phyloP scores from a whole-genome alignment of 2,888 invertebrate species.

The Drosophila kokeensis region DNA sequence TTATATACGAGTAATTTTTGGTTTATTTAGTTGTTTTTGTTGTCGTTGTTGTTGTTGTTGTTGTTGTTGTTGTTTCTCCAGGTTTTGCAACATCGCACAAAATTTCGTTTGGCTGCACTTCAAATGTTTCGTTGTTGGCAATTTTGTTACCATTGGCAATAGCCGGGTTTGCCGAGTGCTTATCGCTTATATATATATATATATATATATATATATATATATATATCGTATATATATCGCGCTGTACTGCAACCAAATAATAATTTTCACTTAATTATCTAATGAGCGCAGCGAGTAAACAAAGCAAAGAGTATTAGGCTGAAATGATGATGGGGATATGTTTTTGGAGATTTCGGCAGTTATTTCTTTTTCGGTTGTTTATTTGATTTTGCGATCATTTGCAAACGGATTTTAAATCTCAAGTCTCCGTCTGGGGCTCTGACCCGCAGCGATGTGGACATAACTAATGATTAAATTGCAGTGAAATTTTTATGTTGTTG shows the following conservation, averaged over 20 bases:
- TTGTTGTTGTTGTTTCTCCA: constrained; percentile 7
- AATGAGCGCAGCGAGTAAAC: constrained; percentile 53
- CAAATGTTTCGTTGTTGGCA: constrained; percentile 56
- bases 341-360: constrained; percentile 10
- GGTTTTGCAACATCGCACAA: constrained; percentile 42
- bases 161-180: constrained; percentile 41
- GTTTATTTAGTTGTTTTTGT: constrained; percentile 13
- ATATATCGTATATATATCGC: constrained; percentile 14
- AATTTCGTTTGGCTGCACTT: constrained; percentile 70
- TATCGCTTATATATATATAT: constrained; percentile 37
- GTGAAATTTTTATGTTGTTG: constrained; percentile 40
- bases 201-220: not conserved
- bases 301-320: constrained; percentile 39
- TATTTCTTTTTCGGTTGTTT: constrained; percentile 8
- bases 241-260: constrained; percentile 68
- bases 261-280: constrained; percentile 83
- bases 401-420: constrained; percentile 54
- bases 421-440: constrained; percentile 15
- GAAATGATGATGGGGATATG: constrained; percentile 37
- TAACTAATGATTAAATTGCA: constrained; percentile 75
- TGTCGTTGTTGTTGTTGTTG: constrained; percentile 7
- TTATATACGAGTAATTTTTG: constrained; percentile 39
- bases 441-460: constrained; percentile 57
- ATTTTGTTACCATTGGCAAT: constrained; percentile 40
- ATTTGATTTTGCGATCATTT: constrained; percentile 72